Evolutionary conservation across 1,140 invertebrate genomes (phyloP), one percentile per base, ranked within the genome.

Genomic region (Polypedilum vanderplanki): DNA sequence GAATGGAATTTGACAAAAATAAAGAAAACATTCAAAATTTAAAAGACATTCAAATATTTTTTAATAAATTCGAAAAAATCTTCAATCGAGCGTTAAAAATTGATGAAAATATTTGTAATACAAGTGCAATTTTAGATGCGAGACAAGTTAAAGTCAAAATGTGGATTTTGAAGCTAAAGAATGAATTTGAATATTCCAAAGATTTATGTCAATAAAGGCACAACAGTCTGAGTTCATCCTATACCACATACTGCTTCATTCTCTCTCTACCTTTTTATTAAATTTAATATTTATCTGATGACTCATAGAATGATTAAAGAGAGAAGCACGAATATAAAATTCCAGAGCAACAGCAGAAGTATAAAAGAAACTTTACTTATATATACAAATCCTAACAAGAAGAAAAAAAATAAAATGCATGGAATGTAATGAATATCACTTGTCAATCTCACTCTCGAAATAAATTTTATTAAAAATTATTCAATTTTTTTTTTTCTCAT

Each of bases 401-500:
- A 33, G 24, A 33, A 33, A 33, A 5, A 33, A 67, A 70, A 20
- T 22, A 10, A 22, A 70, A 20, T 70, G 17, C 65, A 22, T 10
- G 65, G 9, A 20, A 22, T 70, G 18, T 70, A 70, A 70, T 70
- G 65, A 70, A 70, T 70, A 70, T 70, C 65, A 70, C 65, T 70
- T 70, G 65, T 70, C 65, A 70, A 70, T 70, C 65, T 70, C 5
- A 10, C n/a, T n/a, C n/a, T 33, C 1, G 5, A 33, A 33, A 33
- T 33, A 33, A 33, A 33, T 33, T 33, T 33, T 33, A 33, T 33
- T 33, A 33, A 33, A 33, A n/a, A n/a, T n/a, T n/a, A n/a, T n/a
- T n/a, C n/a, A n/a, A 18, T 5, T 9, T 57, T 17, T 57, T 12
- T 17, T 9, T 57, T 2, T 57, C n/a, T 70, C 65, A 5, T 33